These are phyloP conservation scores for Cyclopterus lumpus DNA, from an alignment of 2,797 vertebrate genomes.

Conservation along the genomic window DNA sequence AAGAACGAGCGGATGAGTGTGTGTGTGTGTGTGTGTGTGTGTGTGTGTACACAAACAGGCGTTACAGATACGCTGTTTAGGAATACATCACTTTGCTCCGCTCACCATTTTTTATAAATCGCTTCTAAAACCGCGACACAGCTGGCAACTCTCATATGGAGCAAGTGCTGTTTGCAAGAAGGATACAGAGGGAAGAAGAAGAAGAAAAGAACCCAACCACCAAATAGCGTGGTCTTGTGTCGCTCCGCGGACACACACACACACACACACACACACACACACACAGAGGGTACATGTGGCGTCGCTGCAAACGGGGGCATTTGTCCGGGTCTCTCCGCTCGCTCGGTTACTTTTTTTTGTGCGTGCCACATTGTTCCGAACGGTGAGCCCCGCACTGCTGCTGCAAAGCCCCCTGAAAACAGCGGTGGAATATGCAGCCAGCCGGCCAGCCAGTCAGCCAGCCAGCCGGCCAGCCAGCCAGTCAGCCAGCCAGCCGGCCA, in stretches of 20 bases:
- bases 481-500: too few relatives aligned
- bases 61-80: conserved; percentile 20
- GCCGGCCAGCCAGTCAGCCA: too few relatives aligned
- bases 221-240: not conserved
- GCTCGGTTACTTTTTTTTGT: conserved; percentile 65
- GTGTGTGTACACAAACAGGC: not conserved
- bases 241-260: fast-evolving
- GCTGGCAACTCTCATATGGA: conserved; percentile 58
- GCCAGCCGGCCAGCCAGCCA: too few relatives aligned
- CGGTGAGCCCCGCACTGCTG: conserved; percentile 19
- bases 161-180: not conserved
- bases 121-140: conserved; percentile 33
- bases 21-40: not conserved
- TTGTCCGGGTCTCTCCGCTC: not conserved
- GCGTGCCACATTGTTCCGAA: conserved; percentile 2
- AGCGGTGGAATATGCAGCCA: conserved; percentile 43
- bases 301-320: not conserved
- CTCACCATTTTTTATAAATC: conserved; percentile 28
- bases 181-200: too few relatives aligned
- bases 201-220: not conserved
- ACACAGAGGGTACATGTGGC: not conserved
- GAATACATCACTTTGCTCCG: conserved; percentile 63
- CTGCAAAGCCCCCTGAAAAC: conserved; percentile 46
- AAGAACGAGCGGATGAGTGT: not conserved
- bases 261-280: too few relatives aligned